Percentiles rank a stretch among this genome's conserved stretches.
Evolutionary conservation across 2,888 invertebrate genomes (phyloP).

Genomic region (Micoletzkya japonica): DNA sequence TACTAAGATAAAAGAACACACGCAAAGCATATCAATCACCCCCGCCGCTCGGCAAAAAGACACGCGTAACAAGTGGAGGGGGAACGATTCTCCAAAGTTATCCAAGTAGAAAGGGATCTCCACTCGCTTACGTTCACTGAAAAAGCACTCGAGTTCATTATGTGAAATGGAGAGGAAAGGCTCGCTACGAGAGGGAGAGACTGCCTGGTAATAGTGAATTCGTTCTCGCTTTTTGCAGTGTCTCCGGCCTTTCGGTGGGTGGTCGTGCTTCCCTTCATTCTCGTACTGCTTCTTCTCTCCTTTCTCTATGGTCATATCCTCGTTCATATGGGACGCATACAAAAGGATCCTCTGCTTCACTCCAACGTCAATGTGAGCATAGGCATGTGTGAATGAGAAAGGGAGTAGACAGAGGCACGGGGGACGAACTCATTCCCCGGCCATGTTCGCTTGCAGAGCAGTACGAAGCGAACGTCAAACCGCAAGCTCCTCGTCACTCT

Average conservation of each 20-base stretch:
- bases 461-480: slow-evolving; percentile 43
- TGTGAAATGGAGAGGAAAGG: too few relatives aligned
- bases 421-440: not conserved
- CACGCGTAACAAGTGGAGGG: too few relatives aligned
- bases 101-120: too few relatives aligned
- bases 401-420: not conserved
- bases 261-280: slow-evolving; percentile 53
- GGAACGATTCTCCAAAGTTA: too few relatives aligned
- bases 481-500: slow-evolving; percentile 53
- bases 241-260: slow-evolving; percentile 45
- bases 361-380: not conserved
- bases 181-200: too few relatives aligned
- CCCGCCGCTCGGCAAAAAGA: too few relatives aligned
- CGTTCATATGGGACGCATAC: slow-evolving; percentile 49
- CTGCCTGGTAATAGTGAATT: too few relatives aligned
- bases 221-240: slow-evolving; percentile 49
- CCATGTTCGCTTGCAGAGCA: slow-evolving; percentile 28
- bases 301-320: slow-evolving; percentile 56
- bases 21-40: too few relatives aligned
- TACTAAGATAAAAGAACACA: too few relatives aligned
- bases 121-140: too few relatives aligned
- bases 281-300: slow-evolving; percentile 48
- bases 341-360: slow-evolving; percentile 41
- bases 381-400: not conserved
- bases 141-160: too few relatives aligned